Evolutionary conservation across 2,888 invertebrate genomes (phyloP), one percentile per base, ranked within the genome.

Genomic region (Stenodera caucasica): DNA sequence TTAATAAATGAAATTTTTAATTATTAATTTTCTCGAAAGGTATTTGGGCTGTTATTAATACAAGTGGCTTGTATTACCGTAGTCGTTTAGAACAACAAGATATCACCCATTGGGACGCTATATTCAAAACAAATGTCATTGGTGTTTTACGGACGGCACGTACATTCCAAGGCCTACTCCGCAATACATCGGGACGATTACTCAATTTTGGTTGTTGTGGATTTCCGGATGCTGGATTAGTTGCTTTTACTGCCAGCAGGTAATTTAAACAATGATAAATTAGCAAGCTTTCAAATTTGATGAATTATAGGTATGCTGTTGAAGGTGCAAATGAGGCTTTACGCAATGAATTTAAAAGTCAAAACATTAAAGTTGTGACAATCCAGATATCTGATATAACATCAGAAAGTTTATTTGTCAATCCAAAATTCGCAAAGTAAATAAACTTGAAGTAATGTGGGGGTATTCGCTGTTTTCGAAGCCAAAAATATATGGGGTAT

Each of bases 31-130:
- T 14, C 12, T 45, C 55, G 37, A 23, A 21, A 90, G 90, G 90
- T 64, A 84, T 91, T 57, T 90, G 91, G 87, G 91, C 92, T 52
- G 90, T 93, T 26, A 87, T 93, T 65, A 92, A 92, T 80, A 92
- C 92, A 30, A 91, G 91, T 21, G 92, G 92, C 29, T 84, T 89
- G 70, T 88, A 89, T 60, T 88, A 89, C 60, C 87, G 89, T 11
- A 91, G 92, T 18, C 81, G 85, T 37, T 83, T 89, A 56, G 88
- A 88, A 67, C 84, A 84, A 66, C 89, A 89, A 71, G 90, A 91
- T 62, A 85, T 88, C 5, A 73, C 85, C 0, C 87, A 88, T 71
- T 90, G 90, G 90, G 90, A 90, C 73, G 82, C 85, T 18, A 87
- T 89, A 74, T 78, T 90, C 57, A 84, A 87, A 61, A 86, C 86